Evolutionary conservation across 2,113 vertebrate species (phyloP), one percentile per base, ranked within the genome.

Genomic region (Chaenocephalus aceratus): DNA sequence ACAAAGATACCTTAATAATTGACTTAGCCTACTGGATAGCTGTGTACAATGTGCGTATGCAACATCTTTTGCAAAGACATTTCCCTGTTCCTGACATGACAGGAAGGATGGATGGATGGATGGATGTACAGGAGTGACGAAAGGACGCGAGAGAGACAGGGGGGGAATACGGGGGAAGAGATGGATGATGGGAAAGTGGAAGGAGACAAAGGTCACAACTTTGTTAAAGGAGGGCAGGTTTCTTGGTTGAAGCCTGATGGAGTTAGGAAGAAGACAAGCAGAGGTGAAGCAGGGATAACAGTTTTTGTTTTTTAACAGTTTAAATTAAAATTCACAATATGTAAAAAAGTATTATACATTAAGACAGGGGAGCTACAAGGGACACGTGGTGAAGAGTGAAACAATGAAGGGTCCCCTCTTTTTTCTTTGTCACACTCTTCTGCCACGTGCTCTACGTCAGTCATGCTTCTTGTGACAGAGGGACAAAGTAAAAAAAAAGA

Each of bases 171-270:
- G 91, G 93, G 87, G 18, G 53, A 58, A 86, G 92, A 90, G 88
- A 90, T 83, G 89, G 80, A 83, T 88, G 92, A 92, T 83, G 90
- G 87, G 92, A 93, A 72, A 95, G 92, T 92, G 90, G 49, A 76
- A 81, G 61, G 46, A 82, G 63, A 2, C 54, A 13, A 57, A 58
- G 76, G 51, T 80, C 71, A 86, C 79, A 72, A 68, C 68, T 72
- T 85, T 67, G 75, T 91, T 93, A 93, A 94, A 94, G 46, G 36
- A 16, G 16, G 36, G 59, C 72, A 77, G 69, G 45, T 77, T 63
- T 71, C 18, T 41, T 57, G 44, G 53, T 61, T 44, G 16, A 36
- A 68, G 54, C 44, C 12, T 45, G 80, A 83, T 65, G 66, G 61
- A 65, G 14, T 46, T 26, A 91, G 93, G 93, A 91, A 91, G 87